A percentile compares a stretch with the other conserved stretches of the same genome.
Conservation (phyloP, 2,888 invertebrate genomes). For the Cephus spinipes region DNA sequence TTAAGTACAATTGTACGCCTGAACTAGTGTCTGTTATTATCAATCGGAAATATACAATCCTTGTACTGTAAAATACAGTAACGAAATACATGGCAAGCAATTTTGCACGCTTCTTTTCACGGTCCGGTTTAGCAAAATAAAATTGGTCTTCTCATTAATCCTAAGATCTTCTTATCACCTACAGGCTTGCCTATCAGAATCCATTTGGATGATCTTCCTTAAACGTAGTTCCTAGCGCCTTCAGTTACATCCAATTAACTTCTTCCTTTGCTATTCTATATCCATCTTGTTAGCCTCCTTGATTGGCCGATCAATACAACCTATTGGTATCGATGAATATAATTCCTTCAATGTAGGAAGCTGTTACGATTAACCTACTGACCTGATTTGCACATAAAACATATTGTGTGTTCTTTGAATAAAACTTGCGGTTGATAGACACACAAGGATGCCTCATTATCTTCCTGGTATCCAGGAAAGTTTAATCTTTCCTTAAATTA, state of each 20-base stretch:
- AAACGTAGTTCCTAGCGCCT: background rate
- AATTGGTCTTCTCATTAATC: background rate
- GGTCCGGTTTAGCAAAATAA: background rate
- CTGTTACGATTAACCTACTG: conserved; percentile 26
- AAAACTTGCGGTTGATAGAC: background rate
- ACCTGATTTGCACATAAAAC: conserved; percentile 20
- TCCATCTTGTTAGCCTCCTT: background rate
- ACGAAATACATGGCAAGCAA: background rate
- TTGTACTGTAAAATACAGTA: background rate
- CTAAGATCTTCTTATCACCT: background rate
- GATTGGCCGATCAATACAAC: background rate
- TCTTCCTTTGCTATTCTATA: background rate
- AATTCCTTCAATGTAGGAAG: background rate
- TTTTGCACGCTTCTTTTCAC: background rate
- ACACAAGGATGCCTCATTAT: background rate
- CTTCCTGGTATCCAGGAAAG: background rate
- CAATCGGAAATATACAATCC: background rate
- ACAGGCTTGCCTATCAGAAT: background rate
- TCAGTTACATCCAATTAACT: background rate
- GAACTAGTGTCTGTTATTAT: background rate
- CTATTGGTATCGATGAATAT: background rate
- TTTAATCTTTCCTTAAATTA: background rate
- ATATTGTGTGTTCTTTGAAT: background rate
- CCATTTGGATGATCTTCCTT: background rate
- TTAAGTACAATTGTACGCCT: background rate